phyloP scores from a whole-genome alignment of 2,113 vertebrate species.

The Amazona vittata region DNA sequence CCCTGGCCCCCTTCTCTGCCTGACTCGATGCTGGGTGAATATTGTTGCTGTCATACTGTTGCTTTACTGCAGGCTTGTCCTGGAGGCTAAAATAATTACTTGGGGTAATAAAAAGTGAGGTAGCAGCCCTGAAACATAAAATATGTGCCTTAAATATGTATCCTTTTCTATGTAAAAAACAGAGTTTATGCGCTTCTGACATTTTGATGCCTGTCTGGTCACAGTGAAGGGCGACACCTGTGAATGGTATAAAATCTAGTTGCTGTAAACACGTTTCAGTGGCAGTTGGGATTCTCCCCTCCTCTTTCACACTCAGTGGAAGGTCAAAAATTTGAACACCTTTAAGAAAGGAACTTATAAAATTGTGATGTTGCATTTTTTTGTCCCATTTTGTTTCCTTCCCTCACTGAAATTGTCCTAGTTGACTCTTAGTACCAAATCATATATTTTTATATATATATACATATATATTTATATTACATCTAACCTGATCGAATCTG shows the following conservation, averaged over 20 bases:
- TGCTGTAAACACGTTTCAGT: background rate
- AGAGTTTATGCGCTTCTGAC: background rate
- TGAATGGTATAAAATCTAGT: background rate
- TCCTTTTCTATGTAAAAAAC: background rate
- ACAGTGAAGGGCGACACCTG: background rate
- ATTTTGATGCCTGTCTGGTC: background rate
- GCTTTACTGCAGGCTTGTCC: background rate
- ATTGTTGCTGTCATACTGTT: background rate
- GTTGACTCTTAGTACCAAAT: background rate
- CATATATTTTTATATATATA: constrained; percentile 44
- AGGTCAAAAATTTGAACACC: background rate
- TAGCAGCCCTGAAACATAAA: background rate
- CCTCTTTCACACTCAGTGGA: background rate
- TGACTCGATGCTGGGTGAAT: background rate
- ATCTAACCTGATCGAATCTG: background rate
- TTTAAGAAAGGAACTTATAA: background rate
- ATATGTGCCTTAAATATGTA: background rate
- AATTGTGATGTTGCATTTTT: background rate
- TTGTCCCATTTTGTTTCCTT: background rate
- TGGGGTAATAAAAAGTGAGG: background rate
- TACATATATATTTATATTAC: constrained; percentile 15
- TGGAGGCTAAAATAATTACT: background rate
- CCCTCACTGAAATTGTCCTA: background rate
- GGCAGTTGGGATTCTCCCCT: background rate
- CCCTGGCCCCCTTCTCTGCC: background rate